Base-by-base conservation (phyloP, 1,140 invertebrate species). In the Trichomalopsis sarcophagae region DNA sequence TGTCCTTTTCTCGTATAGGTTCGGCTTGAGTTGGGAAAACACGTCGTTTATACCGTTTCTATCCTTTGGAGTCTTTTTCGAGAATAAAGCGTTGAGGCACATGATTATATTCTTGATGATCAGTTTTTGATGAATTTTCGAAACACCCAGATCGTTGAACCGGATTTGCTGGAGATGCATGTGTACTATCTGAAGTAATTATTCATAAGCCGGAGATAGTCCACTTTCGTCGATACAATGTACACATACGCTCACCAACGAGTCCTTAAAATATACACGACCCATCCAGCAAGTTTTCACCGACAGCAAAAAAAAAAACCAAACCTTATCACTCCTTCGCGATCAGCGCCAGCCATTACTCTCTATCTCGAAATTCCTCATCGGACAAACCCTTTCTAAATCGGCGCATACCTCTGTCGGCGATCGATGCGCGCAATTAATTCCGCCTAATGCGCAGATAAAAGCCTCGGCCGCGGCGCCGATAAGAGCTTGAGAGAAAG, bases 401-500 rank as follows among this genome's bases (percentile, higher is more conserved):
- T 62, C 55, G 55, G 55, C 55, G 55, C 55, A 62, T 62, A 21
- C 55, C 55, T 21, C 55, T 21, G 55, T 21, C 55, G 55, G 21
- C 69, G 69, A 30, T 71, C 69, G 69, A 71, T 33, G 69, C 10
- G 69, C 69, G 69, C 69, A 71, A 71, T 71, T 36, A 75, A 75
- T 40, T 75, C 73, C 21, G 73, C 21, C 30, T 75, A 75, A 75
- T 44, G 73, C 55, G 73, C 14, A n/a, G 73, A 75, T 75, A 44
- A 44, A 75, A 36, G 21, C 36, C 13, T 14, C 4, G 36, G 73
- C 36, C 9, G 73, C 21, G 73, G 21, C 21, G 55, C 5, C 21
- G 21, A 62, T 62, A 62, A 62, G 73, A 75, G 36, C 44, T 50
- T 62, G 50, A 79, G 50, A 79, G 50, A 79, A 62, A 79, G 50